Evolutionary conservation across 2,113 vertebrate species (phyloP).

Genomic region (Tenrec ecaudatus): DNA sequence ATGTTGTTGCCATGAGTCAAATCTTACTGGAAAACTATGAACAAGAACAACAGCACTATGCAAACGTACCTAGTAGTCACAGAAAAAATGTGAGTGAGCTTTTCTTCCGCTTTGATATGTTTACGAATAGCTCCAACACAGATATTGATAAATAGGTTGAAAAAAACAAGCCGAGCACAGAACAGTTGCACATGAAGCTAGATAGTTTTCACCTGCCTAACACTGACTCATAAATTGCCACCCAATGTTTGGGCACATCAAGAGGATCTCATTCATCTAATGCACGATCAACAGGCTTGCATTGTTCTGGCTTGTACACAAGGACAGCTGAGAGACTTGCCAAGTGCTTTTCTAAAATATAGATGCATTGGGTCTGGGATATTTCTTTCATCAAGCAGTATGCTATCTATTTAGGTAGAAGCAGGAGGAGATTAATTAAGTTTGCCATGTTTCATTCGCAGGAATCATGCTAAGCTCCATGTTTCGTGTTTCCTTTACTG

Average conservation of each 20-base stretch:
- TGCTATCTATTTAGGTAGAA: constrained; percentile 29
- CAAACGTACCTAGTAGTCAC: not conserved
- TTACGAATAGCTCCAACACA: constrained; percentile 11
- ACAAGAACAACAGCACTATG: not conserved
- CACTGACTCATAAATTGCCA: not conserved
- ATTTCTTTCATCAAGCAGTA: constrained; percentile 39
- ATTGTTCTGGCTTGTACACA: not conserved
- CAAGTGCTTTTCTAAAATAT: constrained; percentile 47
- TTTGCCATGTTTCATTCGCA: constrained; percentile 67
- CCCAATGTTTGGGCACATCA: not conserved
- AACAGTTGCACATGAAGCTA: not conserved
- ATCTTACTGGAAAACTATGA: not conserved
- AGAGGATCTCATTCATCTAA: not conserved
- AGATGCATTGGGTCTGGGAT: constrained; percentile 14
- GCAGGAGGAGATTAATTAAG: constrained; percentile 53
- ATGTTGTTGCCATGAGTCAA: not conserved
- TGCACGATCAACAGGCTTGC: not conserved
- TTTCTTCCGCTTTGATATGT: constrained; percentile 45
- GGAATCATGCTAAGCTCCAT: constrained; percentile 59
- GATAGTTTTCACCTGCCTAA: constrained; percentile 33
- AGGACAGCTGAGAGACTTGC: constrained; percentile 48
- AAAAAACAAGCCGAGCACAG: constrained; percentile 45
- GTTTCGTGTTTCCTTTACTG: constrained; percentile 32
- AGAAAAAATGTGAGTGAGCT: constrained; percentile 40
- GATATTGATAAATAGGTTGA: constrained; percentile 57